A percentile compares a stretch with the other conserved stretches of the same genome.
phyloP scores from a whole-genome alignment of 2,113 vertebrate species.

The Phrynosoma platyrhinos region DNA sequence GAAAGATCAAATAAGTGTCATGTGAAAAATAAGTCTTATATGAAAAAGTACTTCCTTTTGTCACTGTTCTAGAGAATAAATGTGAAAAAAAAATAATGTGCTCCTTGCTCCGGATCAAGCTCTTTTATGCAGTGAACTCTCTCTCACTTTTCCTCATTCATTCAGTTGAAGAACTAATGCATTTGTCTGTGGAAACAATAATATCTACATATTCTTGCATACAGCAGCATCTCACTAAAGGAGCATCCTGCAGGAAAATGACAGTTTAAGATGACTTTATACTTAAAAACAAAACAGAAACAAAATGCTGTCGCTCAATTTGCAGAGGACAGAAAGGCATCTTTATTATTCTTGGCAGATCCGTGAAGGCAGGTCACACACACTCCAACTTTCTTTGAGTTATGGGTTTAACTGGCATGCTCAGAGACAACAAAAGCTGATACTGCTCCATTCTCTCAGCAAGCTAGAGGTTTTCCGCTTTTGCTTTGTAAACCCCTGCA shows the following conservation, averaged over 20 bases:
- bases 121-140: not conserved
- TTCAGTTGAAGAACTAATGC: not conserved
- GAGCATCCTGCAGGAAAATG: not conserved
- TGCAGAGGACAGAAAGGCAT: not conserved
- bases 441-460: not conserved
- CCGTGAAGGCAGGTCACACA: not conserved
- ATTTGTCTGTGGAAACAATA: not conserved
- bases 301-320: not conserved
- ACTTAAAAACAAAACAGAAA: not conserved
- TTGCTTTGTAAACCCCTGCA: constrained; percentile 2
- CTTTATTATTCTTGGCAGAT: constrained; percentile 12
- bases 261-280: not conserved
- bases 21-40: not conserved
- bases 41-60: not conserved
- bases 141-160: not conserved
- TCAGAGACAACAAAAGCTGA: constrained; percentile 6
- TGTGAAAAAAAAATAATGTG: not conserved
- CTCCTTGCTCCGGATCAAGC: not conserved
- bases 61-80: not conserved
- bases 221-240: not conserved
- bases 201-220: not conserved
- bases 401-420: not conserved
- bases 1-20: no score
- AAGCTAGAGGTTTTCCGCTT: not conserved
- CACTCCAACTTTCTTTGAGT: not conserved